phyloP scores from a whole-genome alignment of 2,888 invertebrate species.

The Hemaris fuciformis region DNA sequence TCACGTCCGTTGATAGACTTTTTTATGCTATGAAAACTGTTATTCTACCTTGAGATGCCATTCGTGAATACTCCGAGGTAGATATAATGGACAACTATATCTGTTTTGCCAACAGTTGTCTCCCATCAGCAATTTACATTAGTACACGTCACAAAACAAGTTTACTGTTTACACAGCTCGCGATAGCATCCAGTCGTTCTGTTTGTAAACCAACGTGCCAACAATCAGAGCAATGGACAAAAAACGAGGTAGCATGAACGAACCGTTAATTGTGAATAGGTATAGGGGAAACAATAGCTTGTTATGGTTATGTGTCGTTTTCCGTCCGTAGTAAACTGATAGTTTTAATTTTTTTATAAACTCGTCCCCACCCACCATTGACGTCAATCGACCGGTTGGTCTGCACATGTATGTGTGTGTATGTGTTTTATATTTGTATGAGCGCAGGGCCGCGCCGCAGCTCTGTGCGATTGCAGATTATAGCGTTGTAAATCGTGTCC shows the following conservation, averaged over 20 bases:
- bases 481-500: constrained; percentile 13
- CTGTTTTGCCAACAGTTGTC: background rate
- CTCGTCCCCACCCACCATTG: constrained; percentile 67
- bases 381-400: constrained; percentile 74
- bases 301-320: constrained; percentile 62
- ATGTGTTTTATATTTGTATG: constrained; percentile 26
- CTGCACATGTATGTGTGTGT: constrained; percentile 39
- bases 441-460: constrained; percentile 42
- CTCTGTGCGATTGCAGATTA: background rate
- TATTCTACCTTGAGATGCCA: no score
- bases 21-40: no score
- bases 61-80: background rate
- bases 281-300: constrained; percentile 59
- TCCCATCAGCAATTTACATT: background rate
- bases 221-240: constrained; percentile 12
- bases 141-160: background rate
- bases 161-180: background rate
- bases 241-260: constrained; percentile 9
- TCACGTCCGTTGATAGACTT: no score
- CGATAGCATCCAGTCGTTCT: background rate
- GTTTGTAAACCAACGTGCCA: background rate
- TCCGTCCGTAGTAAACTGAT: constrained; percentile 70
- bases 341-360: constrained; percentile 71
- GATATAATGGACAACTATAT: background rate
- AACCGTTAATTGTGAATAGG: constrained; percentile 35